Conservation (phyloP, 2,888 invertebrate genomes). For the Sycophila texana region DNA sequence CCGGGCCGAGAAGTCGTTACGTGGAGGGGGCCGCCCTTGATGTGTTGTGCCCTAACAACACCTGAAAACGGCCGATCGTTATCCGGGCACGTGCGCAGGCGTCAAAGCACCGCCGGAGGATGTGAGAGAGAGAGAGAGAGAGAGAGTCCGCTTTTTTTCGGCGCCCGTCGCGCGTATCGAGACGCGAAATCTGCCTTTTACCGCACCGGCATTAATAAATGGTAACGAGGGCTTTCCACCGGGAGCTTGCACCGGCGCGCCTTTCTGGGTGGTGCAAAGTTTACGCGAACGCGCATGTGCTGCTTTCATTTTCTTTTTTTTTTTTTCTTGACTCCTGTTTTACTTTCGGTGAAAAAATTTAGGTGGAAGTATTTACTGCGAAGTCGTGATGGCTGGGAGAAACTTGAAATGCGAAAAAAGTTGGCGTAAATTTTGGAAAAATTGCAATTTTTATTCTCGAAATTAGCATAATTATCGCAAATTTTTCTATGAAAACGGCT, state of each 20-base stretch:
- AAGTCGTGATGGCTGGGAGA: too few species aligned
- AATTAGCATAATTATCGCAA: too few species aligned
- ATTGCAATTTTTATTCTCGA: too few species aligned
- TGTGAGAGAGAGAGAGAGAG: not conserved
- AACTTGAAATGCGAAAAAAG: too few species aligned
- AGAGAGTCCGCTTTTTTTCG: too few species aligned
- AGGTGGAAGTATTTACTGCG: too few species aligned
- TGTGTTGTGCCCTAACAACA: slow-evolving; percentile 29
- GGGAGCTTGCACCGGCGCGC: not conserved
- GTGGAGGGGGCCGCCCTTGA: slow-evolving; percentile 35
- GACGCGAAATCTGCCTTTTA: not conserved
- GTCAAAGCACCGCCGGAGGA: not conserved
- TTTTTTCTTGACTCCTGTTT: not conserved
- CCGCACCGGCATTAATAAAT: slow-evolving; percentile 24
- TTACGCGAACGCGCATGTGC: not conserved
- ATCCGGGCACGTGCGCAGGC: slow-evolving; percentile 12
- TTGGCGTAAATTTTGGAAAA: too few species aligned
- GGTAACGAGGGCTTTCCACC: not conserved
- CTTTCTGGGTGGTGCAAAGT: not conserved
- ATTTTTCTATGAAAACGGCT: too few species aligned
- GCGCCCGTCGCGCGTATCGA: not conserved
- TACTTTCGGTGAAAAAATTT: not conserved
- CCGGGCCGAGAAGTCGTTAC: slow-evolving; percentile 37
- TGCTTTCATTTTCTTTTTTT: not conserved
- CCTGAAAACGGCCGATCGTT: slow-evolving; percentile 38